Conservation (phyloP, 2,797 vertebrate species). For the Tiaroga cobitis region DNA sequence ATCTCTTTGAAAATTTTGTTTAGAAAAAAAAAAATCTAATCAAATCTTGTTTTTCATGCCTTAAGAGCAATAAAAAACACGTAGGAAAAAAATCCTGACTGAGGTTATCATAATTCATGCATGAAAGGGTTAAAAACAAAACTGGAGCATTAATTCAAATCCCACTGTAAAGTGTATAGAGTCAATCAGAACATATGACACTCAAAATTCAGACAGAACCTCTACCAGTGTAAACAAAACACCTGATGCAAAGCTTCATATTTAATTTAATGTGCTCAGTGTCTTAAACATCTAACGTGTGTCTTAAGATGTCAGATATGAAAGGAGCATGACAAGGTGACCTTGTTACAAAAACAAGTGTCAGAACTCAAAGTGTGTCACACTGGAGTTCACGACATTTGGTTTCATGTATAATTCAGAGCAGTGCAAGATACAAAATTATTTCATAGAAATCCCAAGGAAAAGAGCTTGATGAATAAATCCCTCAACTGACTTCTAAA, state of each 20-base stretch:
- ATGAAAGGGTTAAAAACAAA: neutral
- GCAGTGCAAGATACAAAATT: constrained; percentile 15
- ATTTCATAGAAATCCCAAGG: constrained; percentile 40
- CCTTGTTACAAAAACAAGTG: constrained; percentile 36
- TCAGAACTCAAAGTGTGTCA: constrained; percentile 33
- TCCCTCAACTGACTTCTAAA: constrained; percentile 34
- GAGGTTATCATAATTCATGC: too few relatives aligned
- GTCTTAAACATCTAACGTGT: constrained; percentile 34
- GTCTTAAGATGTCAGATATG: constrained; percentile 32
- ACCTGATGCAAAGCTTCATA: constrained; percentile 28
- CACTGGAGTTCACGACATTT: constrained; percentile 34
- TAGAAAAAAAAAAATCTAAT: too few relatives aligned
- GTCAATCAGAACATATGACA: constrained; percentile 21
- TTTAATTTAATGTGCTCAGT: constrained; percentile 39
- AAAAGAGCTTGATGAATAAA: constrained; percentile 43
- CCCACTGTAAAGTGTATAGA: constrained; percentile 26
- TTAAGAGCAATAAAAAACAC: too few relatives aligned
- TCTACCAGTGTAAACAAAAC: constrained; percentile 27
- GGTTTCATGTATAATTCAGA: constrained; percentile 26
- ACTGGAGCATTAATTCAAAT: constrained; percentile 15
- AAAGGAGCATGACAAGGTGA: constrained; percentile 38
- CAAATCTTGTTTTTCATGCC: too few relatives aligned
- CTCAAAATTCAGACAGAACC: constrained; percentile 25
- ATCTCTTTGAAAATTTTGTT: too few relatives aligned
- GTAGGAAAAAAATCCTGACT: too few relatives aligned